Base-by-base conservation (phyloP, 30 jellyfish, hydroid and myxozoan genomes). In the Pelagia noctiluca region DNA sequence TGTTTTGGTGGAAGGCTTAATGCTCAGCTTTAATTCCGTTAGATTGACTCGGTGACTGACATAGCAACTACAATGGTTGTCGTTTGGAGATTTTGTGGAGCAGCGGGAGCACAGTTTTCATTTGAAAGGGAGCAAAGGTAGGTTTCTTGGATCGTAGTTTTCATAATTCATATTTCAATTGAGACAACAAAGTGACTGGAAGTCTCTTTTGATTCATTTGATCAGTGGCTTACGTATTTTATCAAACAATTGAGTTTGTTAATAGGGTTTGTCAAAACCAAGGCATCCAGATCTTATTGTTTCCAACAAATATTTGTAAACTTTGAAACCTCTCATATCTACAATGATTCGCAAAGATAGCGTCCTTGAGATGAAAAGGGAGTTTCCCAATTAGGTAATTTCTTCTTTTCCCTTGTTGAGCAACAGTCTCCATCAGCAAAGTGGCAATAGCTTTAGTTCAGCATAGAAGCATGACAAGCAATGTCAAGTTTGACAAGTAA, bases 31-130 rank as follows among this genome's bases (percentile, higher is more conserved):
- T 68, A n/a, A 37, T 21, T 29, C 28, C 64, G 31, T 10, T 52
- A 88, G 97, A 66, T 80, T 31, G 97, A 88, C 68, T 70, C 97
- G 42, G 81, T 88, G 48, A 83, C 65, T 78, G 97, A 88, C 50
- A 79, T 88, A 8, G 83, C 88, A n/a, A 88, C 97, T 3, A 88
- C 97, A 28, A 28, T 88, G 63, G 97, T 88, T 46, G 97, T 88
- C 18, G 28, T 88, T 16, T 88, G 97, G 97, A 57, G 97, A 36
- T 88, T 76, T 74, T 49, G 77, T 70, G 97, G 97, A 13, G 25
- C 64, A 2, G 86, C 50, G 26, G 97, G 83, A 26, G 78, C 64
- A 37, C 67, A 4, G 16, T 34, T 78, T 37, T 78, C 97, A 18
- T 34, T 38, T 63, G 66, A 24, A 28, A 70, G 97, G 49, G 97